A percentile compares a stretch with the other conserved stretches of the same genome.
phyloP scores from a whole-genome alignment of 2,797 vertebrate species.

The Avahi laniger region DNA sequence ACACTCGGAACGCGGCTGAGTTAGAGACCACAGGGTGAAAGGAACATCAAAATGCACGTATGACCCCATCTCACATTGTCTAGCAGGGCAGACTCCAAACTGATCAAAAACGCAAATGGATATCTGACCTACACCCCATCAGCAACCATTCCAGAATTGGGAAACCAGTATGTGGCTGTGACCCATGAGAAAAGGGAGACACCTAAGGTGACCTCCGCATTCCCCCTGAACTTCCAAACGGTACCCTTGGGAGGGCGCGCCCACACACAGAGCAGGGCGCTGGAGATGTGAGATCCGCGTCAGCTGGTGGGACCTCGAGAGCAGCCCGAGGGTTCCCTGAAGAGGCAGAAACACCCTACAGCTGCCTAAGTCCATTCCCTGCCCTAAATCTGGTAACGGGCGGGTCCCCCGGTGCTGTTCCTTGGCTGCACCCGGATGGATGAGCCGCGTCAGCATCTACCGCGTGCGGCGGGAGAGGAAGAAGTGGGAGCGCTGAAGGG shows the following conservation, averaged over 20 bases:
- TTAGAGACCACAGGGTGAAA: background rate
- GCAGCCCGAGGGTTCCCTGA: no score
- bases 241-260: background rate
- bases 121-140: background rate
- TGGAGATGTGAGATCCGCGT: rapidly evolving
- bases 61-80: background rate
- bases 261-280: no score
- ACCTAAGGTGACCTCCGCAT: rapidly evolving
- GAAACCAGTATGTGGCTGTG: background rate
- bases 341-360: background rate
- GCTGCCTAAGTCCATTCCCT: background rate
- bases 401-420: no score
- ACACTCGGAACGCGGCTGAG: rapidly evolving
- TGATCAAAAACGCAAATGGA: rapidly evolving
- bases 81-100: rapidly evolving
- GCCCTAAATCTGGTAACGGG: background rate
- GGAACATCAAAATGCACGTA: rapidly evolving
- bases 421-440: no score
- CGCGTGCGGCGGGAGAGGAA: no score
- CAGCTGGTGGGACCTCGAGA: no score
- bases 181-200: rapidly evolving
- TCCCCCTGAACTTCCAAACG: no score
- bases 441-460: no score
- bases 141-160: background rate
- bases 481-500: no score